Evolutionary conservation across 2,113 vertebrate genomes (phyloP), one percentile per base, ranked within the genome.

Genomic region (Brachyistius frenatus): DNA sequence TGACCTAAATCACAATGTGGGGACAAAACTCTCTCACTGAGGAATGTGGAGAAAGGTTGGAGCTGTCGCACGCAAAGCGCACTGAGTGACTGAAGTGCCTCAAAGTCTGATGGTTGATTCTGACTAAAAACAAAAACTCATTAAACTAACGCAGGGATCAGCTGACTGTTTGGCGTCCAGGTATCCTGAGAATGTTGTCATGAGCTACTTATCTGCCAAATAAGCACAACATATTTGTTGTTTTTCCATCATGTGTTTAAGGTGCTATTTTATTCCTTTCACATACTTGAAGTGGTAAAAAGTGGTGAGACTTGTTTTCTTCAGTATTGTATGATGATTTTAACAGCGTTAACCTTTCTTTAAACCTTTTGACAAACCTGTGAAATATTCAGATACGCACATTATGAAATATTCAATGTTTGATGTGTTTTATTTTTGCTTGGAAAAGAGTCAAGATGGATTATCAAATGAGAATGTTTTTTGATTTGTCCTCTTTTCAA

Each of bases 1-100:
- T 93, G 94, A 94, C 88, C 90, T 92, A 84, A 84, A 89, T 94
- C 86, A 84, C 86, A 88, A 86, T 60, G 88, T 64, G n/a, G 64
- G 65, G 83, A 91, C 85, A 81, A 86, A 87, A 78, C 78, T 68
- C 85, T 84, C 91, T 90, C 86, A 89, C 44, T 76, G 86, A 83
- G 83, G 81, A 89, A 85, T 87, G 89, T 83, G 72, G 33, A 70
- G 64, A 87, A 89, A 83, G 80, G 76, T 83, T 68, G 83, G 23
- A 16, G 31, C 53, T 70, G 83, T 86, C 65, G 52, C 80, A 92
- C 63, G 73, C 88, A 58, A 77, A 54, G 61, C 55, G 36, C 57
- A 23, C 33, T 10, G 66, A 61, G 5, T 46, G 62, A 76, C 77
- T 31, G 62, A 55, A 60, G 33, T 23, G 30, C 13, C 67, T 31